A percentile compares a stretch with the other conserved stretches of the same genome.
phyloP scores from a whole-genome alignment of 2,888 invertebrate species.

The Cybosia mesomella region DNA sequence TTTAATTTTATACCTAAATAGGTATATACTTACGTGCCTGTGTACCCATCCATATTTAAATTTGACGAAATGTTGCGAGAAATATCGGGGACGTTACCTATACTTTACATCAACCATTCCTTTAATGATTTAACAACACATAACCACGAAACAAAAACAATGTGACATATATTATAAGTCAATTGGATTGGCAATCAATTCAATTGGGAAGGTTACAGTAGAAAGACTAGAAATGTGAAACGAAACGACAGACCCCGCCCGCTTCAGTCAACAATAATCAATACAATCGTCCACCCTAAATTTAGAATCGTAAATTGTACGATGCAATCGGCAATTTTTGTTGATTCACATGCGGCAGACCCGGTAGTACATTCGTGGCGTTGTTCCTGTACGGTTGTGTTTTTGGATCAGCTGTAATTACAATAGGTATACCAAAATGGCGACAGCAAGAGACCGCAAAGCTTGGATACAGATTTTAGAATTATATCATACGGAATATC shows the following conservation, averaged over 20 bases:
- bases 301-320: constrained; percentile 13
- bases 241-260: background rate
- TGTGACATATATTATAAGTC: too few relatives aligned
- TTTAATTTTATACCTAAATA: too few relatives aligned
- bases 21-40: too few relatives aligned
- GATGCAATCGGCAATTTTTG: constrained; percentile 18
- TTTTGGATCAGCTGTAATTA: background rate
- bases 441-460: constrained; percentile 22
- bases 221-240: background rate
- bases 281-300: background rate
- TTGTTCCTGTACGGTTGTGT: constrained; percentile 7
- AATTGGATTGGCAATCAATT: background rate
- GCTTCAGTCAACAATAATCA: background rate
- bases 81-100: too few relatives aligned
- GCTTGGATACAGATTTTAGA: constrained; percentile 18
- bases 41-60: too few relatives aligned
- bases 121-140: too few relatives aligned
- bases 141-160: too few relatives aligned
- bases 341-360: constrained; percentile 4
- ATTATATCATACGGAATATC: constrained; percentile 22
- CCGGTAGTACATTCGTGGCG: background rate
- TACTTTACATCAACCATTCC: too few relatives aligned
- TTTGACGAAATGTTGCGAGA: too few relatives aligned
- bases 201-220: background rate
- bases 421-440: constrained; percentile 6